Evolutionary conservation across 2,113 vertebrate species (phyloP).

Genomic region (Empidonax alnorum): DNA sequence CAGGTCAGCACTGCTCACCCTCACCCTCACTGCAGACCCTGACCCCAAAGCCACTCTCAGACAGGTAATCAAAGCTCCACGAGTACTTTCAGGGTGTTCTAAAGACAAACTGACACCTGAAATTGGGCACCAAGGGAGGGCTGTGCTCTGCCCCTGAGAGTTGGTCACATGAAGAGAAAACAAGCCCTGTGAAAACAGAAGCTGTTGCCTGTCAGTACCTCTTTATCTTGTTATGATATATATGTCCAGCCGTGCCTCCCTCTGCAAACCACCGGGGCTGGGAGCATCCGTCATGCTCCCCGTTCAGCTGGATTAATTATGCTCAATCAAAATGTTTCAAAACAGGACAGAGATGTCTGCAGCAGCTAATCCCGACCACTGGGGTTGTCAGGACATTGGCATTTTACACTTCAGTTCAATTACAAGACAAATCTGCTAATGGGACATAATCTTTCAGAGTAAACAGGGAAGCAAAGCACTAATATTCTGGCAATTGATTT

Average conservation of each 20-base stretch:
- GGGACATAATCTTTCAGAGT: conserved; percentile 53
- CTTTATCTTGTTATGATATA: neutral
- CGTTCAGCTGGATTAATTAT: conserved; percentile 15
- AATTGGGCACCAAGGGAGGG: neutral
- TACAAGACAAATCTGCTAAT: conserved; percentile 69
- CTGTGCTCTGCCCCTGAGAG: neutral
- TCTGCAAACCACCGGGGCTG: neutral
- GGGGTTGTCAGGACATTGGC: conserved; percentile 42
- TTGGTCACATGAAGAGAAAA: neutral
- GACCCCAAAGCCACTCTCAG: neutral
- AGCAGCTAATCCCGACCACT: conserved; percentile 11
- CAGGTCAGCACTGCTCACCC: neutral
- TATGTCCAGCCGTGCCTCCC: neutral
- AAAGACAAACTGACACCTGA: neutral
- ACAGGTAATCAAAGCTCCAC: neutral
- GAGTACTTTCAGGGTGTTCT: accelerated
- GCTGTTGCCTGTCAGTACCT: neutral
- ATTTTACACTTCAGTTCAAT: conserved; percentile 64
- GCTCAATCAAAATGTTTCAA: conserved; percentile 48
- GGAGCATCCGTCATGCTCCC: neutral
- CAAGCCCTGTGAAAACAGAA: neutral
- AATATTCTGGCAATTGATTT: conserved; percentile 64
- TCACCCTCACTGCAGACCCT: neutral
- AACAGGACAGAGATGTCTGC: conserved; percentile 11
- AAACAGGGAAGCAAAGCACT: conserved; percentile 60